Evolutionary conservation across 1,140 invertebrate species (phyloP), one percentile per base, ranked within the genome.

Genomic region (Heliconius eleuchia): DNA sequence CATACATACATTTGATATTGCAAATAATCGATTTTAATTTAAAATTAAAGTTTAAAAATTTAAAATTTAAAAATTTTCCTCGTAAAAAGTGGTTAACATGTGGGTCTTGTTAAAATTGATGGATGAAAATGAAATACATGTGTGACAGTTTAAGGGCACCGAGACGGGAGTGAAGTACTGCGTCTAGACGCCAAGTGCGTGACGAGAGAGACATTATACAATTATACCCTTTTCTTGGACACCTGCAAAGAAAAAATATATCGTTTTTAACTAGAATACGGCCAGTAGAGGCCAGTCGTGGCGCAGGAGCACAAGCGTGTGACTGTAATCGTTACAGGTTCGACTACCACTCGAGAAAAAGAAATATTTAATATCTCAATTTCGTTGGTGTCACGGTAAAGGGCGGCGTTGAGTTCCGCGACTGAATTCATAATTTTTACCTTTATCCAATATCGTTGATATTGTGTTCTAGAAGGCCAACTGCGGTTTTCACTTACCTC

Each of bases 141-240:
- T 66, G 60, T 75, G 73, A 75, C 73, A 75, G 74, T 75, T 75
- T 75, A 75, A 75, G 74, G 74, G 74, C 74, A 75, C 52, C 55
- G 37, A 39, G 52, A 74, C 73, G 57, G 73, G 55, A 39, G 37
- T 75, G 55, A 75, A 66, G 74, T 66, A 75, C 55, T 34, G 11
- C 37, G 74, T 75, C 74, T 75, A 75, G 74, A 75, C 74, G 23
- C n/a, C 6, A 60, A 11, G 37, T 39, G 74, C 74, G 74, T 75
- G 74, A 75, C 55, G 55, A 66, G 74, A 34, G 55, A 42, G 34
- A 60, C 55, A 66, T 75, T 75, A 75, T 18, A 30, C 74, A 6
- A n/a, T 39, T 1, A 23, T 23, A 75, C 2, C 6, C 74, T 16
- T 16, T 30, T 60, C 42, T 73, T 75, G 34, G 34, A 66, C 46